Percentiles rank a stretch among this genome's conserved stretches.
Conservation (phyloP, 2,113 vertebrate species). For the Hydrolagus affinis region DNA sequence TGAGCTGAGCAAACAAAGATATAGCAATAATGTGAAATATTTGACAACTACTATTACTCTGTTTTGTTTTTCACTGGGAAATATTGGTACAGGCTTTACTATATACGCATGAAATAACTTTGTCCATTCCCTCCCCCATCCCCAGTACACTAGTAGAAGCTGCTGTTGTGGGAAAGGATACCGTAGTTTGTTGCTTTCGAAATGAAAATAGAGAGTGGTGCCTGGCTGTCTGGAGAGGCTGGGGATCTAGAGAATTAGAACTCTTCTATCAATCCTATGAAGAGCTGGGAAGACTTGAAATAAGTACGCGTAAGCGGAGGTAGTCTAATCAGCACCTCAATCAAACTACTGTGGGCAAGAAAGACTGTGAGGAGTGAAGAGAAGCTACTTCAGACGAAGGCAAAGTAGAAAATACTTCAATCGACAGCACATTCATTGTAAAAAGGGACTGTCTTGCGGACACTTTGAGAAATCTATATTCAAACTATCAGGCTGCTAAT, state of each 20-base stretch:
- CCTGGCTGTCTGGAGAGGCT: slow-evolving; percentile 88
- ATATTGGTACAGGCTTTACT: not conserved
- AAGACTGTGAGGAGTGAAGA: not conserved
- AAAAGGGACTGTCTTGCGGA: too few species aligned
- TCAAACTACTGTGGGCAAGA: slow-evolving; percentile 33
- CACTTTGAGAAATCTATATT: too few species aligned
- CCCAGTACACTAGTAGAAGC: slow-evolving; percentile 71
- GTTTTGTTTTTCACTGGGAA: not conserved
- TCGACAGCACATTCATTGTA: too few species aligned
- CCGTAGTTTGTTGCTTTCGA: slow-evolving; percentile 78
- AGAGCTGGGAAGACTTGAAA: slow-evolving; percentile 75
- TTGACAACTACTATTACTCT: not conserved
- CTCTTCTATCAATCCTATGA: slow-evolving; percentile 86
- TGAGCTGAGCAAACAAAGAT: slow-evolving; percentile 34
- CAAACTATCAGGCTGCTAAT: too few species aligned
- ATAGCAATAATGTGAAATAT: slow-evolving; percentile 43
- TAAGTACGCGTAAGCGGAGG: slow-evolving; percentile 71
- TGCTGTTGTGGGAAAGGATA: slow-evolving; percentile 72
- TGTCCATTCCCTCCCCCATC: not conserved
- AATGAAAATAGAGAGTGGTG: slow-evolving; percentile 66
- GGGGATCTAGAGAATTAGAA: slow-evolving; percentile 76
- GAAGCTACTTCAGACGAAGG: too few species aligned
- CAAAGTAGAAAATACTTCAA: too few species aligned
- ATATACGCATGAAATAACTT: not conserved
- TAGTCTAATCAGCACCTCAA: slow-evolving; percentile 50